phyloP scores from a whole-genome alignment of 2,113 vertebrate genomes.

The Columba livia region DNA sequence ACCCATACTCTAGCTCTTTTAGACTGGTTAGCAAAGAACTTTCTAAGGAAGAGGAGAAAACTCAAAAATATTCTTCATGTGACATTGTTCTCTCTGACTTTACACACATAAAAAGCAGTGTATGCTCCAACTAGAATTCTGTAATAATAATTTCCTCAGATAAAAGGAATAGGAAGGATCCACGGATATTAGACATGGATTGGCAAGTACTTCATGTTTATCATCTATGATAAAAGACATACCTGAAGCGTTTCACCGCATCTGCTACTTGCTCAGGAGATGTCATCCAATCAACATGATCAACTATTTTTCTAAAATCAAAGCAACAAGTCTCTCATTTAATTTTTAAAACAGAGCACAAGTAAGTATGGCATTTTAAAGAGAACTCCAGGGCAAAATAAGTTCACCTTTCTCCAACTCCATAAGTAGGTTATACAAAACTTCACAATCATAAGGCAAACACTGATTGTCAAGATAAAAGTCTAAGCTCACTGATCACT shows the following conservation, averaged over 20 bases:
- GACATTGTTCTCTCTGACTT: background rate
- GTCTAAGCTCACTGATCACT: background rate
- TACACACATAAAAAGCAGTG: background rate
- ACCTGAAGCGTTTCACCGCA: constrained; percentile 98
- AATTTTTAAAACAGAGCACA: background rate
- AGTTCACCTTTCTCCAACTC: background rate
- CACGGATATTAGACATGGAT: background rate
- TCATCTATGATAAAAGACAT: background rate
- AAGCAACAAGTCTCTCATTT: background rate
- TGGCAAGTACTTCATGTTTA: background rate
- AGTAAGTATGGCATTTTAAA: background rate
- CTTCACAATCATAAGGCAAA: background rate
- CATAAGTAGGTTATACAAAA: background rate
- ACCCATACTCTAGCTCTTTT: background rate
- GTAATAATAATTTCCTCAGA: background rate
- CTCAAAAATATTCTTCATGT: background rate
- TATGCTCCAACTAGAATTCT: background rate
- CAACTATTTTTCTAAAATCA: constrained; percentile 93
- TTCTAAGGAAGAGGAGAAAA: background rate
- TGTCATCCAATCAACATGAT: constrained; percentile 97
- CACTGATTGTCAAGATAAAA: background rate
- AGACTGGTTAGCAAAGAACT: background rate
- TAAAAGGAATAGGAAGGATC: background rate
- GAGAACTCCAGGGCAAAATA: background rate
- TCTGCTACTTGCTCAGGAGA: constrained; percentile 98